Evolutionary conservation across 2,888 invertebrate genomes (phyloP).

Genomic region (Meloe dianella): DNA sequence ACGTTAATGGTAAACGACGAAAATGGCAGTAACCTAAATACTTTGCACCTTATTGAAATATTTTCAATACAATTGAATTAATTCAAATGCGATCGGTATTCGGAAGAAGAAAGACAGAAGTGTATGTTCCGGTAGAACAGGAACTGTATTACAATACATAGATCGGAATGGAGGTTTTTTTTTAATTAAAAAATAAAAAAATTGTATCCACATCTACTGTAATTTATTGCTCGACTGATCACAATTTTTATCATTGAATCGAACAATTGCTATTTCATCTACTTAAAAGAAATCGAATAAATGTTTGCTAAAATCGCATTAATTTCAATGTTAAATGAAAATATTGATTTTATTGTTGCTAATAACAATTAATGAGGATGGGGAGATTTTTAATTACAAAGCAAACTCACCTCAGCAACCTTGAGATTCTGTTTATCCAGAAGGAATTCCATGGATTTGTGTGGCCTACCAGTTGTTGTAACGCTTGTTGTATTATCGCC

Average conservation of each 20-base stretch:
- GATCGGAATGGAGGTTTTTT: too few relatives aligned
- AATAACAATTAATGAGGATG: background rate
- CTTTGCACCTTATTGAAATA: background rate
- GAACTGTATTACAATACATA: background rate
- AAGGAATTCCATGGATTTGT: conserved; percentile 95
- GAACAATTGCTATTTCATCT: background rate
- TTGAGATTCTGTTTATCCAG: conserved; percentile 91
- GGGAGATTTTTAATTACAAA: background rate
- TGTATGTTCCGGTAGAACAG: background rate
- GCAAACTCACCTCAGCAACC: conserved; percentile 76
- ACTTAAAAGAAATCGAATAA: background rate
- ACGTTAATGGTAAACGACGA: background rate
- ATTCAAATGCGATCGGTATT: background rate
- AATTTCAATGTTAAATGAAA: too few relatives aligned
- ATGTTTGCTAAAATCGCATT: too few relatives aligned
- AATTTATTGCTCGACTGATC: too few relatives aligned
- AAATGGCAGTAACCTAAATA: conserved; percentile 2
- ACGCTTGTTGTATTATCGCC: conserved; percentile 61
- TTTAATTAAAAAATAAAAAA: too few relatives aligned
- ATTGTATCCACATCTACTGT: too few relatives aligned
- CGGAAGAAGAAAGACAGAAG: background rate
- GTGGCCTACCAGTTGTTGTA: conserved; percentile 63
- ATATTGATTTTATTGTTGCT: background rate
- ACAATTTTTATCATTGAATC: background rate
- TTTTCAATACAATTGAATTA: background rate